Evolutionary conservation across 2,888 invertebrate genomes (phyloP).

Genomic region (Oegoconia quadripuncta): DNA sequence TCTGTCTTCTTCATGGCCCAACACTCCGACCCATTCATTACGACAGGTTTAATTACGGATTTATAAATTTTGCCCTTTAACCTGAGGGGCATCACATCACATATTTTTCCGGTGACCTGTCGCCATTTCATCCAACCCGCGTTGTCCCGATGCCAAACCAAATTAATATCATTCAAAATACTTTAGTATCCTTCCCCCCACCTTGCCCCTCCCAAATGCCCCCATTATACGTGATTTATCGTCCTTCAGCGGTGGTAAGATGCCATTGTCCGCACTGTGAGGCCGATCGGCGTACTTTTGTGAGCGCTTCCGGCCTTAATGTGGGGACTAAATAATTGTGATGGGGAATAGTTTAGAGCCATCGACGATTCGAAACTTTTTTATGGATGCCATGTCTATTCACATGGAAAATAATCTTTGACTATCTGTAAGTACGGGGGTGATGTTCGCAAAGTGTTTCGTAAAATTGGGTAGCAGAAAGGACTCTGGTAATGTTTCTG

Average conservation of each 20-base stretch:
- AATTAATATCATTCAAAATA: conserved; percentile 2
- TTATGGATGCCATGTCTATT: neutral
- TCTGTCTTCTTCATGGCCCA: too few species aligned
- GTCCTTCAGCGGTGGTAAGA: neutral
- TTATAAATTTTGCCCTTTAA: too few species aligned
- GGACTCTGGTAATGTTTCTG: too few species aligned
- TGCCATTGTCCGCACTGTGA: neutral
- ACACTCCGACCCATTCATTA: too few species aligned
- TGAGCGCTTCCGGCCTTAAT: neutral
- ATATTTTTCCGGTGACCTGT: too few species aligned
- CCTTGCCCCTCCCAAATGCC: neutral
- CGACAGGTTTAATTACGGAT: too few species aligned
- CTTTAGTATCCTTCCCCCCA: neutral
- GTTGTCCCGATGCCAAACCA: too few species aligned
- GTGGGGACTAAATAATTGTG: neutral
- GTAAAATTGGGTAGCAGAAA: too few species aligned
- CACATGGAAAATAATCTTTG: too few species aligned
- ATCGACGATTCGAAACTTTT: neutral
- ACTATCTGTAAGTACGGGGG: too few species aligned
- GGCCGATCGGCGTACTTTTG: neutral
- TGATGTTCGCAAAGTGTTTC: neutral
- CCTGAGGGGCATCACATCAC: too few species aligned
- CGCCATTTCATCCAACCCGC: too few species aligned
- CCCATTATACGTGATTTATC: neutral
- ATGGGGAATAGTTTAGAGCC: neutral